Evolutionary conservation across 2,888 invertebrate genomes (phyloP).

Genomic region (Lysandra coridon): DNA sequence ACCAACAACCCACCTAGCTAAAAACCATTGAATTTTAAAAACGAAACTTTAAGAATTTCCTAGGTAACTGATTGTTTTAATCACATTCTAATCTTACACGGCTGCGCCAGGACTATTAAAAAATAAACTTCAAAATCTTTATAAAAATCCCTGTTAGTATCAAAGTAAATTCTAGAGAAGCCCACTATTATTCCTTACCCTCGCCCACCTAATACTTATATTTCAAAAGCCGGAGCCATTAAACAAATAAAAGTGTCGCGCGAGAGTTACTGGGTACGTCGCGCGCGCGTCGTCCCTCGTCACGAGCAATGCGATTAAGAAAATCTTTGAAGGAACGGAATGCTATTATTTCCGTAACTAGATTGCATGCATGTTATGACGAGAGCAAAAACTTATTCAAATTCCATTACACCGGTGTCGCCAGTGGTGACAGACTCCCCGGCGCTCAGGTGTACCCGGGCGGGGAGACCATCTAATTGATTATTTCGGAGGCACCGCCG

Average conservation of each 20-base stretch:
- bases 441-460: slow-evolving; percentile 1
- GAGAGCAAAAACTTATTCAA: slow-evolving; percentile 31
- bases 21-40: no score
- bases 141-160: background rate
- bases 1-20: no score
- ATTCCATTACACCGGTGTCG: background rate
- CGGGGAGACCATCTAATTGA: background rate
- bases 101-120: background rate
- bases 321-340: slow-evolving; percentile 52
- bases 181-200: background rate
- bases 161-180: background rate
- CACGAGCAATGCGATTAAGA: slow-evolving; percentile 49
- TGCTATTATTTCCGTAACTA: slow-evolving; percentile 47
- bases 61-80: no score
- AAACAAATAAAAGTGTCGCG: background rate
- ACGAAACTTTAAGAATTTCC: no score
- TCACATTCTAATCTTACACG: no score
- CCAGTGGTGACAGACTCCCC: slow-evolving; percentile 6
- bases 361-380: slow-evolving; percentile 39
- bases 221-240: background rate
- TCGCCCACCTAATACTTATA: background rate
- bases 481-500: slow-evolving; percentile 6
- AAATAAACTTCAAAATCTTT: background rate
- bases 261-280: background rate
- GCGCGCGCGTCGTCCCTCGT: slow-evolving; percentile 35